These are phyloP conservation scores for Haemorhous mexicanus DNA, from an alignment of 2,113 vertebrate species.

Conservation along the genomic window DNA sequence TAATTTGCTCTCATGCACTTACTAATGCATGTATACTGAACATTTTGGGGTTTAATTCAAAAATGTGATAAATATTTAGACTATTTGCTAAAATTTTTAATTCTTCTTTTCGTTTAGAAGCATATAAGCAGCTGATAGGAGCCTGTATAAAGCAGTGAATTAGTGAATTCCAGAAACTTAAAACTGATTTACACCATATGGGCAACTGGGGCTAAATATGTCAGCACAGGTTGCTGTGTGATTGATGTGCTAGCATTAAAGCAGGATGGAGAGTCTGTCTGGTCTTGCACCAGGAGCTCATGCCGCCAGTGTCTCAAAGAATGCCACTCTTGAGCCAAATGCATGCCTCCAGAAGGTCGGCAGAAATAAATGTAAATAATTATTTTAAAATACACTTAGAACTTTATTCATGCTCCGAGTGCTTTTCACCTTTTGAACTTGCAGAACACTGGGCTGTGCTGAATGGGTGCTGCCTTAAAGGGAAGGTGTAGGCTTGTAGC, in stretches of 20 bases:
- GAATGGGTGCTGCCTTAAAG: constrained; percentile 50
- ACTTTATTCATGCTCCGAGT: constrained; percentile 53
- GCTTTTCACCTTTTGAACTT: constrained; percentile 64
- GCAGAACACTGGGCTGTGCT: background rate
- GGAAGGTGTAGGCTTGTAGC: constrained; percentile 24
- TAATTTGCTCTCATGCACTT: background rate
- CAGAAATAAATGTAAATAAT: constrained; percentile 68
- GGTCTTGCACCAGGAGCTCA: constrained; percentile 30
- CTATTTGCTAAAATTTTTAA: background rate
- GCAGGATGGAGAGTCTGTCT: constrained; percentile 45
- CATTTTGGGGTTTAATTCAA: background rate
- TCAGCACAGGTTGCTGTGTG: constrained; percentile 37
- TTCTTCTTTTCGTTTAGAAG: background rate
- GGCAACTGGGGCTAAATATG: constrained; percentile 14
- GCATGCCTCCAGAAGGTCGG: constrained; percentile 43
- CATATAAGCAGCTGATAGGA: background rate
- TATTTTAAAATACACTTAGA: constrained; percentile 63
- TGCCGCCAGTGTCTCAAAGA: constrained; percentile 44
- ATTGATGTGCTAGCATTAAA: constrained; percentile 40
- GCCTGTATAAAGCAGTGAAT: background rate
- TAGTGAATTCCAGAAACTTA: constrained; percentile 12
- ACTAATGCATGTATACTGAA: background rate
- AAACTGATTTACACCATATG: constrained; percentile 49
- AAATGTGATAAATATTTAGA: background rate
- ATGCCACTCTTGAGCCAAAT: constrained; percentile 55